Evolutionary conservation across 2,888 invertebrate genomes (phyloP).

Genomic region (Eupithecia inturbata): DNA sequence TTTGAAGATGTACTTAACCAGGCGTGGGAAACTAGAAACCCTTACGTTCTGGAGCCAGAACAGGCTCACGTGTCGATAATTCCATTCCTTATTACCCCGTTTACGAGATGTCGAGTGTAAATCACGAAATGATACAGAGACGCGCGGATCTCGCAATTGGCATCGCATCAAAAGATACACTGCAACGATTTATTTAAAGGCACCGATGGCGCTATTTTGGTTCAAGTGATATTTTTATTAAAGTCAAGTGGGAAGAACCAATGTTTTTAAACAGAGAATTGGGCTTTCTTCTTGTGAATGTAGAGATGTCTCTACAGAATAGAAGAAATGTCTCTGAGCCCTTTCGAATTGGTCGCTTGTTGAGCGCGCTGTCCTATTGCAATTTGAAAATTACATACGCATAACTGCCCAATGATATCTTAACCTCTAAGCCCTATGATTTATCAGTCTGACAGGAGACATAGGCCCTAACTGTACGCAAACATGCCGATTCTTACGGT

Average conservation of each 20-base stretch:
- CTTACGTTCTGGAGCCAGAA: slow-evolving; percentile 16
- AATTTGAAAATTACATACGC: neutral
- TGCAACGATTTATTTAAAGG: slow-evolving; percentile 40
- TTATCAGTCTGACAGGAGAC: neutral
- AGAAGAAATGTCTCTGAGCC: neutral
- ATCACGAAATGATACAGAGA: slow-evolving; percentile 11
- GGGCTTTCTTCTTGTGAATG: neutral
- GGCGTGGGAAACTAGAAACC: slow-evolving; percentile 23
- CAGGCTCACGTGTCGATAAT: slow-evolving; percentile 27
- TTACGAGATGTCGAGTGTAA: slow-evolving; percentile 12
- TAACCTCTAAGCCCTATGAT: neutral
- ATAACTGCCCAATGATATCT: neutral
- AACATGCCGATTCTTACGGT: neutral
- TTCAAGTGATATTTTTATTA: slow-evolving; percentile 1
- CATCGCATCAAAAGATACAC: slow-evolving; percentile 48
- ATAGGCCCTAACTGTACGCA: neutral
- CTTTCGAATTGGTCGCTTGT: neutral
- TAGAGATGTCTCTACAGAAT: neutral
- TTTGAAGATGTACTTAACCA: neutral
- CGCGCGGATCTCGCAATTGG: slow-evolving; percentile 41
- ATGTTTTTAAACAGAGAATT: neutral
- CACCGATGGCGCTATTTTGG: slow-evolving; percentile 25
- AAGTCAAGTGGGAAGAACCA: slow-evolving; percentile 1
- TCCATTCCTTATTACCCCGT: slow-evolving; percentile 18
- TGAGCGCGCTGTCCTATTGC: neutral